These are phyloP conservation scores for Terebella lapidaria DNA, from an alignment of 2,888 invertebrate species.

Conservation along the genomic window DNA sequence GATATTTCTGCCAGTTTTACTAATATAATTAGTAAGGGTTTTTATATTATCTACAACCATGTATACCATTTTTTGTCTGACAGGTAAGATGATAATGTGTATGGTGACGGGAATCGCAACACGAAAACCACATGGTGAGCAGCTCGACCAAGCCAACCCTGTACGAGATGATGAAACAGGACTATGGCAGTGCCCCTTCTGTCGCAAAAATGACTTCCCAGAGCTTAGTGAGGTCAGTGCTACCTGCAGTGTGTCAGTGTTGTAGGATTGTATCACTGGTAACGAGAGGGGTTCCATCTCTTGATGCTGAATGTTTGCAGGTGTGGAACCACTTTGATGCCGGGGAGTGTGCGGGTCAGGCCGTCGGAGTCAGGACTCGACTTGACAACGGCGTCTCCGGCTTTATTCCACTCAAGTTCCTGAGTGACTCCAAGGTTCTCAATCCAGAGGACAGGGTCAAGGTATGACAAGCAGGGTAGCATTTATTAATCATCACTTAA, in stretches of 20 bases:
- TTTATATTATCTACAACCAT: neutral
- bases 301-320: slow-evolving; percentile 30
- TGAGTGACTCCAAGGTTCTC: slow-evolving; percentile 86
- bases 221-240: slow-evolving; percentile 77
- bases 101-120: slow-evolving; percentile 69
- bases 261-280: no score
- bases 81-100: slow-evolving; percentile 63
- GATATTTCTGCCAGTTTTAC: no score
- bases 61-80: slow-evolving; percentile 1
- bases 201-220: slow-evolving; percentile 90
- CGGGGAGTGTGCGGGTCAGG: slow-evolving; percentile 86
- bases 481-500: neutral
- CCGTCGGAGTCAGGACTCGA: slow-evolving; percentile 81
- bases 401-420: slow-evolving; percentile 87
- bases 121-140: slow-evolving; percentile 84
- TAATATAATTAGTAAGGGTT: neutral
- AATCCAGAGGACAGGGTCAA: slow-evolving; percentile 90
- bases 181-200: slow-evolving; percentile 96
- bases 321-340: slow-evolving; percentile 99
- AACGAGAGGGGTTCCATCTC: neutral
- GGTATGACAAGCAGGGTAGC: slow-evolving; percentile 44
- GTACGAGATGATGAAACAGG: slow-evolving; percentile 90
- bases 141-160: slow-evolving; percentile 92
- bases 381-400: slow-evolving; percentile 86
- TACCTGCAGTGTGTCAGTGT: no score